Evolutionary conservation across 2,888 invertebrate species (phyloP), one percentile per base, ranked within the genome.

Genomic region (Caenorhabditis uteleia): DNA sequence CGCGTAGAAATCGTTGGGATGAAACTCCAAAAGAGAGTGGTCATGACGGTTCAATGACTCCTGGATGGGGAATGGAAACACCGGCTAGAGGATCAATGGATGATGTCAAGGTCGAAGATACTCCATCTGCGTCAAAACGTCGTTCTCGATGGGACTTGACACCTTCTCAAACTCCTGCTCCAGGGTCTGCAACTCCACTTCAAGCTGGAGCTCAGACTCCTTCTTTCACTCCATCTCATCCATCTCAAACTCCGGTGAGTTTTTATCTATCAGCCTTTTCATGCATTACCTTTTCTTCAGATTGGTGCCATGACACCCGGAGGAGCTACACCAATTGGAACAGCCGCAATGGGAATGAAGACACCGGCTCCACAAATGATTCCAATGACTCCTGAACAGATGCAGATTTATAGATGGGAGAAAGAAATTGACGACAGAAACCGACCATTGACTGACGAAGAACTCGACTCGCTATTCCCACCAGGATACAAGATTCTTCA

Each of bases 141-240:
- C 89, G 95, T 53, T 94, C 95, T 56, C 89, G 98, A 66, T 98
- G 98, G 98, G 98, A 99, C 85, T 95, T 98, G 85, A 98, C 97
- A 0, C 97, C 98, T 0, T 85, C 84, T 26, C 85, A 86, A 65
- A 87, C 87, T 2, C 86, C 87, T 1, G 60, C 62, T 8, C 60
- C 65, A 8, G 70, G 56, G 3, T 46, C 53, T 8, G 60, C 62
- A 5, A 68, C 68, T 4, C 68, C 64, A 43, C 49, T 66, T 34
- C 66, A 70, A 23, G 50, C 66, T 25, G 71, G 74, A n/a, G 60
- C 59, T 0, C 67, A 55, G 14, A 78, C 78, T 4, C 78, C 78
- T 5, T 70, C 73, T 3, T 91, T 56, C 66, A 78, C 81, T 42
- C 80, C 82, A 0, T 70, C 70, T 3, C 75, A 76, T 40, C 49